Percentiles rank a stretch among this genome's conserved stretches.
Evolutionary conservation across 2,888 invertebrate species (phyloP).

Genomic region (Odontomyia ornata): DNA sequence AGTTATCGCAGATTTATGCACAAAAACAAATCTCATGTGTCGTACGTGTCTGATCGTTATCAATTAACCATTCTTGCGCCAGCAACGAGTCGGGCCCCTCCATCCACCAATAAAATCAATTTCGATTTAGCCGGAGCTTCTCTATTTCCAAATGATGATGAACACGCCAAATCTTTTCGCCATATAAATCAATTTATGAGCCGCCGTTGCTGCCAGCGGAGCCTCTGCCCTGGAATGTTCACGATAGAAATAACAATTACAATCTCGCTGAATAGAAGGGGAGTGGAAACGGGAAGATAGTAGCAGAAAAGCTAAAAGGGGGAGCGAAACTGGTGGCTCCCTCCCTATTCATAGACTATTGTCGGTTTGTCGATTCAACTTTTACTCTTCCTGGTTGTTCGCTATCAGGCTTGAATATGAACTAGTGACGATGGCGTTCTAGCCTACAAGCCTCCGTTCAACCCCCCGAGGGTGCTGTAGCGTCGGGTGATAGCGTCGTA

Average conservation of each 20-base stretch:
- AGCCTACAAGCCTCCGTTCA: too few species aligned
- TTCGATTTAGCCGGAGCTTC: not conserved
- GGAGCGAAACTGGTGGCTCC: too few species aligned
- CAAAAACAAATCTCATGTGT: not conserved
- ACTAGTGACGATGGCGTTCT: too few species aligned
- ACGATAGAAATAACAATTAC: slow-evolving; percentile 15
- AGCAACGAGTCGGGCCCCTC: not conserved
- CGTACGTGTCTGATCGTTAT: not conserved
- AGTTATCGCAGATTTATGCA: not conserved
- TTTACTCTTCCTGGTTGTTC: too few species aligned
- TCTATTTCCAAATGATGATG: not conserved
- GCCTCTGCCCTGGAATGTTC: not conserved
- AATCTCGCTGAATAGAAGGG: not conserved
- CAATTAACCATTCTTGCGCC: not conserved
- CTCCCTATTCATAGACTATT: too few species aligned
- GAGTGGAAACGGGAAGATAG: too few species aligned
- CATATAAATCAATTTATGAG: slow-evolving; percentile 21
- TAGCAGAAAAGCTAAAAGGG: too few species aligned
- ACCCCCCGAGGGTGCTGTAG: too few species aligned
- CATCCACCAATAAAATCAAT: slow-evolving; percentile 16
- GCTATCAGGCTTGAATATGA: too few species aligned
- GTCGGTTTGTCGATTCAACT: too few species aligned
- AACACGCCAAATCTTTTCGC: slow-evolving; percentile 12
- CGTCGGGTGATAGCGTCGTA: too few species aligned
- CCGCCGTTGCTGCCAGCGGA: not conserved